These are phyloP conservation scores for Mesoclemmys tuberculata DNA, from an alignment of 2,113 vertebrate species.

Conservation along the genomic window DNA sequence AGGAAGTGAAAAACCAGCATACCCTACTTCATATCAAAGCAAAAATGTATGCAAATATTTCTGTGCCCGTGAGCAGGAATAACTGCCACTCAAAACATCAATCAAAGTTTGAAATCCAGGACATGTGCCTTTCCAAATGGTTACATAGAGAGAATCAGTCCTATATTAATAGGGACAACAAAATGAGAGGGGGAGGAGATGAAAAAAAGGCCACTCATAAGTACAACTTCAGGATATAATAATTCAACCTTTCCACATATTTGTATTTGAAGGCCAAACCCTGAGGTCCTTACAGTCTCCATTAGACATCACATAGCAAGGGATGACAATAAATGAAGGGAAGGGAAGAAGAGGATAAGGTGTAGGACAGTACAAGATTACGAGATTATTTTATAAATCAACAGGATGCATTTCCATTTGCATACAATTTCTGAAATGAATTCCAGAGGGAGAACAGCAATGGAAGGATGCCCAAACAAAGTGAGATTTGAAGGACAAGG, in stretches of 20 bases:
- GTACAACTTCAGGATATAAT: not conserved
- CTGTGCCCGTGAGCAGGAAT: not conserved
- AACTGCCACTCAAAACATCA: not conserved
- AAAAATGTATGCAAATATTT: not conserved
- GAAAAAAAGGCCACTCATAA: not conserved
- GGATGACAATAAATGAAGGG: not conserved
- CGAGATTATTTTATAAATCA: not conserved
- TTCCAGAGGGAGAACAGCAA: not conserved
- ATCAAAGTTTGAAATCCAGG: not conserved
- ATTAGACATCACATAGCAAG: not conserved
- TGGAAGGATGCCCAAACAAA: rapidly evolving
- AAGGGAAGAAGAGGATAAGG: not conserved
- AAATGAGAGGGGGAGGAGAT: not conserved
- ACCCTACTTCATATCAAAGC: not conserved
- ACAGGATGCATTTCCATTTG: not conserved
- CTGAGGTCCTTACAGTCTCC: not conserved
- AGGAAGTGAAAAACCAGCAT: not conserved
- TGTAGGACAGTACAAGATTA: not conserved
- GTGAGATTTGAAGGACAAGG: conserved; percentile 3
- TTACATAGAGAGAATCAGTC: not conserved
- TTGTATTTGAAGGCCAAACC: not conserved
- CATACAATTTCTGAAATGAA: not conserved
- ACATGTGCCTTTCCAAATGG: not conserved
- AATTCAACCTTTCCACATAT: not conserved
- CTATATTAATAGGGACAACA: not conserved